Evolutionary conservation across 2,113 vertebrate genomes (phyloP).

Genomic region (Neopipo cinnamomea): DNA sequence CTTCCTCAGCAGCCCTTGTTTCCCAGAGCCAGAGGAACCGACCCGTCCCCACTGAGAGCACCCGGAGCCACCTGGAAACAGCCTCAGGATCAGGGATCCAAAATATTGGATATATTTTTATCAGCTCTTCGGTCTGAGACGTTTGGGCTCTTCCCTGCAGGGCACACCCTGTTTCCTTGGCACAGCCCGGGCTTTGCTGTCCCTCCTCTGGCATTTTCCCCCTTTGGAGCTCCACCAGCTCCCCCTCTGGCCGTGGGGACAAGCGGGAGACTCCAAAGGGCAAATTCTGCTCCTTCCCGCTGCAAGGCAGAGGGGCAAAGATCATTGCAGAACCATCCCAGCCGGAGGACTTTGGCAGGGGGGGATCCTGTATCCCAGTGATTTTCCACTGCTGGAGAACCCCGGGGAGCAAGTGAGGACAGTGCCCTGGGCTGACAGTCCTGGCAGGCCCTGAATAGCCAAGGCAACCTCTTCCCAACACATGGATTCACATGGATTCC

Average conservation of each 20-base stretch:
- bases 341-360: not conserved
- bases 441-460: not conserved
- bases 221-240: not conserved
- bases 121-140: not conserved
- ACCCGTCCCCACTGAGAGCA: not conserved
- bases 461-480: not conserved
- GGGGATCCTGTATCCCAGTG: not conserved
- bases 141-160: accelerated
- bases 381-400: not conserved
- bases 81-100: not conserved
- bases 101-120: not conserved
- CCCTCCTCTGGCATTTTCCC: accelerated
- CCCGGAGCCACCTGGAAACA: not conserved
- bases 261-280: not conserved
- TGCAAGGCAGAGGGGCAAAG: not conserved
- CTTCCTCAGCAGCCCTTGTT: not conserved
- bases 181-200: accelerated
- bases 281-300: not conserved
- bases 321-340: not conserved
- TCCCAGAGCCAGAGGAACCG: not conserved
- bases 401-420: not conserved
- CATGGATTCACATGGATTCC: not conserved
- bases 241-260: not conserved
- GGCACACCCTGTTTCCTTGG: not conserved
- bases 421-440: not conserved